Evolutionary conservation across 2,797 vertebrate genomes (phyloP).

Genomic region (Melanotaenia pygmaea): DNA sequence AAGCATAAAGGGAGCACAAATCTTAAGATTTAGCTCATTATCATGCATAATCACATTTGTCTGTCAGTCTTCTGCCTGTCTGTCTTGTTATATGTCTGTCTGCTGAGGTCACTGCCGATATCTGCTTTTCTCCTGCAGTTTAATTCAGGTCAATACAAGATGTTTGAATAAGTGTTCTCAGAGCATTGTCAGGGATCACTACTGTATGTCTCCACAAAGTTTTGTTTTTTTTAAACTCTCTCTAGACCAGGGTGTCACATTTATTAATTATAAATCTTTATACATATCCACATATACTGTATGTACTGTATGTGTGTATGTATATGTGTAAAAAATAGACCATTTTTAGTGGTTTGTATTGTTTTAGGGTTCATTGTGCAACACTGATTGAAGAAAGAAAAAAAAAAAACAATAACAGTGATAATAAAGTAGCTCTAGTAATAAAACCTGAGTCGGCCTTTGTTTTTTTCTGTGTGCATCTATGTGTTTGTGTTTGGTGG

Average conservation of each 20-base stretch:
- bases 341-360: constrained; percentile 88
- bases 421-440: constrained; percentile 87
- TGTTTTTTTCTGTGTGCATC: constrained; percentile 43
- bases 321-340: constrained; percentile 79
- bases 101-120: constrained; percentile 66
- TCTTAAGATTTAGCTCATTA: constrained; percentile 37
- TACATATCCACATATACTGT: constrained; percentile 79
- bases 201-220: constrained; percentile 62
- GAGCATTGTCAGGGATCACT: constrained; percentile 75
- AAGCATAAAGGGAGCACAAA: constrained; percentile 59
- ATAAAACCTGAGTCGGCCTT: constrained; percentile 51
- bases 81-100: constrained; percentile 41
- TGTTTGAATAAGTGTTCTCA: constrained; percentile 57
- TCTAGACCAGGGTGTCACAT: constrained; percentile 77
- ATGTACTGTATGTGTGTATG: constrained; percentile 80
- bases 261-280: constrained; percentile 76
- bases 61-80: constrained; percentile 5
- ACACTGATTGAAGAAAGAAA: constrained; percentile 81
- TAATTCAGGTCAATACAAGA: constrained; percentile 75
- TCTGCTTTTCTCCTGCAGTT: constrained; percentile 50
- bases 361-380: constrained; percentile 90
- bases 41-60: constrained; percentile 43
- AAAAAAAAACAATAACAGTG: constrained; percentile 77
- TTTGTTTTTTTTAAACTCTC: constrained; percentile 67
- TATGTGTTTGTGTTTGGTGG: constrained; percentile 7